Evolutionary conservation across 2,113 vertebrate genomes (phyloP).

Genomic region (Erinaceus europaeus): DNA sequence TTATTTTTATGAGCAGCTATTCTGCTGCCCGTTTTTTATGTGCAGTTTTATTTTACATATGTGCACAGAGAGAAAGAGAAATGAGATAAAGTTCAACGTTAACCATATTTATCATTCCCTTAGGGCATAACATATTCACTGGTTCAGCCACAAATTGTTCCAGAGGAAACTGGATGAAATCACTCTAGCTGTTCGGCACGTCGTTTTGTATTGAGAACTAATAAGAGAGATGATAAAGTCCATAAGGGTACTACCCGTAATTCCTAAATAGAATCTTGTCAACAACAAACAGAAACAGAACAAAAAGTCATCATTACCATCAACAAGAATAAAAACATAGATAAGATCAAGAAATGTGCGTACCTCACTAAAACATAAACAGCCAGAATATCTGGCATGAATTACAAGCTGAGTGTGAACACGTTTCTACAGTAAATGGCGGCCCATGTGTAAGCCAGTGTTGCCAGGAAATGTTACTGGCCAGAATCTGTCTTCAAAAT

Average conservation of each 20-base stretch:
- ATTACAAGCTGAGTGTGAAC: background rate
- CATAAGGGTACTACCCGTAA: background rate
- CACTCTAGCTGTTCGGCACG: conserved; percentile 1
- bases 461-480: background rate
- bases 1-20: conserved; percentile 67
- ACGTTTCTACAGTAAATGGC: too few relatives aligned
- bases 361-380: background rate
- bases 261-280: background rate
- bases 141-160: conserved; percentile 44
- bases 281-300: background rate
- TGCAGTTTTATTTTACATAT: conserved; percentile 61
- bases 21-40: conserved; percentile 60
- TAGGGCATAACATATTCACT: conserved; percentile 23
- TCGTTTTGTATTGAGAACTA: conserved; percentile 49
- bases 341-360: background rate
- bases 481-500: background rate
- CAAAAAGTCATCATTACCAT: background rate
- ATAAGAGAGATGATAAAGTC: conserved; percentile 46
- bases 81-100: conserved; percentile 49
- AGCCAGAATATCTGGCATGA: background rate
- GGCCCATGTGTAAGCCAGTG: background rate
- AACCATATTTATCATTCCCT: conserved; percentile 54
- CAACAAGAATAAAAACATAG: background rate
- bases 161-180: conserved; percentile 51
- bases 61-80: conserved; percentile 49